Evolutionary conservation across 2,113 vertebrate genomes (phyloP), one percentile per base, ranked within the genome.

Genomic region (Sebastes fasciatus): DNA sequence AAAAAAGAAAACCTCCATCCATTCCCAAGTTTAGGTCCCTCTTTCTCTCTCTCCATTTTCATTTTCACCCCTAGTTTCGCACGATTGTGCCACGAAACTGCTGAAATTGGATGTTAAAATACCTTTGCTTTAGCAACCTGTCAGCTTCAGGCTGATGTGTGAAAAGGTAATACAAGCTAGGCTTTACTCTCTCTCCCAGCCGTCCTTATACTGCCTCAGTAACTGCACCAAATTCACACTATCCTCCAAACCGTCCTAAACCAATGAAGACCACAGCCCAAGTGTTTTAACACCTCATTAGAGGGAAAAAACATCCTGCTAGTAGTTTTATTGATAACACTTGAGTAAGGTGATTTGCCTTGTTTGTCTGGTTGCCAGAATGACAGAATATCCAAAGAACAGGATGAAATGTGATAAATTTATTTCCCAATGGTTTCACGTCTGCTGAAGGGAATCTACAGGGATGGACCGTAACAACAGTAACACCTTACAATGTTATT

Each of bases 91-190:
- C 69, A 79, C 86, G 77, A 90, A 93, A 87, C 89, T 83, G 89
- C 80, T 74, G 87, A 89, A 90, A 93, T 93, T 90, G 88, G 91
- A 87, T 91, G 93, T 85, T 91, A 90, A 89, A 91, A 92, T 92
- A 86, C 87, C 82, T 91, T 87, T 80, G 69, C 90, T 89, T 94
- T 91, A 86, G 88, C 92, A 87, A 60, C 89, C 88, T 94, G 92
- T 94, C 94, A 92, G 54, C 80, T 82, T 49, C 79, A 58, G 82
- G 75, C 78, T 79, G 91, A 94, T 2, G 92, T 94, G 94, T 92
- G 90, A 94, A 94, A 93, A 91, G 86, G 80, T 91, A 93, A 94
- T 92, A 84, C 80, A 79, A 83, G 80, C 83, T 64, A 51, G 42
- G 49, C 64, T 45, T 64, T 67, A 54, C 60, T 79, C 65, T 72